phyloP scores from a whole-genome alignment of 2,797 vertebrate species.

The Podarcis siculus region DNA sequence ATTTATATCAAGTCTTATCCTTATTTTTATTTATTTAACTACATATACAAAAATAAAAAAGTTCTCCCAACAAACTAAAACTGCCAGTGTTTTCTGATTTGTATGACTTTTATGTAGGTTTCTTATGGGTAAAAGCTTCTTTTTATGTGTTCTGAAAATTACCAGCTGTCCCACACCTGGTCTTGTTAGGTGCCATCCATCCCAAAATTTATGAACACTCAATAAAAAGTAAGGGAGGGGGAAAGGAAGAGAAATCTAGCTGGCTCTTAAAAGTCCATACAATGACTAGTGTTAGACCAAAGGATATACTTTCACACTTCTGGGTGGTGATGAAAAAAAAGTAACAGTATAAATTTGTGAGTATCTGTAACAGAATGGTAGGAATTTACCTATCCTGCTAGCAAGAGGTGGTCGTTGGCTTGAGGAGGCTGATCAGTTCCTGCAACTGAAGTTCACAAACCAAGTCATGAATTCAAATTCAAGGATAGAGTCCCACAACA shows the following conservation, averaged over 20 bases:
- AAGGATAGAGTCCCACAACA: background rate
- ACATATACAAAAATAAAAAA: conserved; percentile 29
- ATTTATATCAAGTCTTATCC: background rate
- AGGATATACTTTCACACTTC: background rate
- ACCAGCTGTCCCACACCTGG: conserved; percentile 29
- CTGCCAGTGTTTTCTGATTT: conserved; percentile 5
- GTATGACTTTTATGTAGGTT: conserved; percentile 23
- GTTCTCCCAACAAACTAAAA: conserved; percentile 43
- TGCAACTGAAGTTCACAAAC: background rate
- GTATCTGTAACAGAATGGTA: background rate
- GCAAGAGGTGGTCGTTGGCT: background rate
- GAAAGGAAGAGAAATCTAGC: background rate
- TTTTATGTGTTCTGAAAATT: conserved; percentile 50
- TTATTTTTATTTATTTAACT: background rate
- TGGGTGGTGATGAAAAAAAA: rapidly evolving
- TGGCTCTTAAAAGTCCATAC: conserved; percentile 22
- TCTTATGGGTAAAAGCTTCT: conserved; percentile 6
- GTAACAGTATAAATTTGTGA: background rate
- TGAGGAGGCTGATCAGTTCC: background rate
- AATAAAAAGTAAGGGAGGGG: background rate
- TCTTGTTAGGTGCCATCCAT: conserved; percentile 11
- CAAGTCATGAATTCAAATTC: background rate
- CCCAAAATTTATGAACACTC: conserved; percentile 28
- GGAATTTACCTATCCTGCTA: background rate
- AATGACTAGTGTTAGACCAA: conserved; percentile 16